A percentile compares a stretch with the other conserved stretches of the same genome.
Evolutionary conservation across 2,797 vertebrate species (phyloP).

Genomic region (Hylomyscus alleni): DNA sequence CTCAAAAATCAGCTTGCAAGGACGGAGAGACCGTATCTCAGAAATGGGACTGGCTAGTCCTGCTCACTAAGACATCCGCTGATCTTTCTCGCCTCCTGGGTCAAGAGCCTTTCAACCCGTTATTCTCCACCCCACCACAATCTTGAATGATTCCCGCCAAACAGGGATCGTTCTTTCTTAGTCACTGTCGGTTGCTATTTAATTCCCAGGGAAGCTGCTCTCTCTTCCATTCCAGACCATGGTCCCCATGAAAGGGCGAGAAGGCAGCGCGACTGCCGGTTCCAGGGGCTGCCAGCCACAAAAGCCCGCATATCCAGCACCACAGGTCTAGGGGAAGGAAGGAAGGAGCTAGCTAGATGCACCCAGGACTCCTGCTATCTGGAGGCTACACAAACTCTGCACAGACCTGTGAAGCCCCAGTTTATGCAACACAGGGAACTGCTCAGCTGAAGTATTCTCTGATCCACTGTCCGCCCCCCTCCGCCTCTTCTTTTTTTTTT

Average conservation of each 20-base stretch:
- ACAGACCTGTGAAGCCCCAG: background rate
- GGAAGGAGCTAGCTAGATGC: fast-evolving
- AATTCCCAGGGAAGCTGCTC: background rate
- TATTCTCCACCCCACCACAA: background rate
- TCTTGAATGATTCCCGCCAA: background rate
- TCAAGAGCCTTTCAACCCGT: background rate
- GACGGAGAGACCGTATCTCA: background rate
- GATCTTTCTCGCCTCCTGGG: background rate
- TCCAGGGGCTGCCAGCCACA: background rate
- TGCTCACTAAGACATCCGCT: background rate
- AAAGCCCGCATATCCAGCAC: fast-evolving
- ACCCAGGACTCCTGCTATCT: background rate
- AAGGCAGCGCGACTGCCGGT: background rate
- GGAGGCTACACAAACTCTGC: background rate
- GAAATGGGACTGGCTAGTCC: background rate
- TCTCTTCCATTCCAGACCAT: background rate
- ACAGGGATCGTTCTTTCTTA: background rate
- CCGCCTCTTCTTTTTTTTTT: background rate
- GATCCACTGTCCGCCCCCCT: background rate
- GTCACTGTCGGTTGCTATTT: background rate
- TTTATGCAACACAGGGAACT: background rate
- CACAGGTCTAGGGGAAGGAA: background rate
- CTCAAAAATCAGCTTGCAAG: background rate
- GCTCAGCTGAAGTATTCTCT: background rate
- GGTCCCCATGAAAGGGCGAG: background rate